Base-by-base conservation (phyloP, 2,797 vertebrate genomes). In the Decapterus maruadsi region DNA sequence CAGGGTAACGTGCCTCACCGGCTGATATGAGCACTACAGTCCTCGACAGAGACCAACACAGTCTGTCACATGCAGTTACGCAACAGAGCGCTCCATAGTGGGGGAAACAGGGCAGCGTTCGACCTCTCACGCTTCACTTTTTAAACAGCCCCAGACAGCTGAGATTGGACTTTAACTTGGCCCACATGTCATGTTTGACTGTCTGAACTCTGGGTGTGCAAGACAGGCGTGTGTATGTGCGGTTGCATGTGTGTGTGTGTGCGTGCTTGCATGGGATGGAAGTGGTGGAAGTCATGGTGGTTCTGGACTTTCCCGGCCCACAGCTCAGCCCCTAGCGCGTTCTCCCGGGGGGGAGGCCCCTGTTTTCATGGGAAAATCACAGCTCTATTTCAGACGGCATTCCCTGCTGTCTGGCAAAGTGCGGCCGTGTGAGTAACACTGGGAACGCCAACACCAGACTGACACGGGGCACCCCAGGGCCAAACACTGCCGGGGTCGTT, bases 331-430 rank as follows among this genome's bases (percentile, higher is more conserved):
- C 82, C 77, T 72, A n/a, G 36, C 0, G 10, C 61, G 82, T 92
- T n/a, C n/a, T n/a, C 90, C 91, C 91, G 90, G 11, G 4, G 87
- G 89, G 89, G 94, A 93, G 90, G 89, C 85, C 84, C 80, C 72
- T 40, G 68, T 54, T 74, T 95, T 94, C 94, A 91, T 95, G 94
- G 95, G 94, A 96, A 95, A 95, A 82, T 94, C 91, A 90, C 84
- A n/a, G 89, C 89, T 92, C 56, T 53, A 63, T 93, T 94, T 92
- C 78, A 85, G 81, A 88, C 62, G 40, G 79, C 87, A 89, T 94
- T 94, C 89, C 87, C 53, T n/a, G 16, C 76, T 82, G 72, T 87
- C 87, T 89, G 79, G 70, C 81, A 80, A 42, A 65, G 68, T 31
- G 81, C 4, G 45, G 67, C 82, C 56, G 72, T 68, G 73, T 69